phyloP scores from a whole-genome alignment of 2,888 invertebrate genomes.

The Allolobophora icterica region DNA sequence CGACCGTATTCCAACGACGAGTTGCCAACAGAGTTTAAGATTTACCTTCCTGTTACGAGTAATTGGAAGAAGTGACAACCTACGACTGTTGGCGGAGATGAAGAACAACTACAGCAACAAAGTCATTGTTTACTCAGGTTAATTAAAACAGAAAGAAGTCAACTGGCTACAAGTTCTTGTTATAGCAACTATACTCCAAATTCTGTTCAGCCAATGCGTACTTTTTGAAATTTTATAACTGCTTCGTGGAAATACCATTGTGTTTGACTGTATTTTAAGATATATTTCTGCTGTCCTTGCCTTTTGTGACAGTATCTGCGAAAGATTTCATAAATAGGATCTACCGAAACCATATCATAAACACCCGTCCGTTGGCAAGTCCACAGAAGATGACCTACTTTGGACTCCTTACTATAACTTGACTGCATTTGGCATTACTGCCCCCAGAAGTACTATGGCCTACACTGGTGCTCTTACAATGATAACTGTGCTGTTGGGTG shows the following conservation, averaged over 20 bases:
- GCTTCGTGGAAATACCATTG: not conserved
- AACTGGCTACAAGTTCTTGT: not conserved
- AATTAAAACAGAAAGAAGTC: not conserved
- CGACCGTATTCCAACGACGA: constrained; percentile 91
- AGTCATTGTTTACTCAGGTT: not conserved
- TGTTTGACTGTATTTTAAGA: not conserved
- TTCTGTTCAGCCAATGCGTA: not conserved
- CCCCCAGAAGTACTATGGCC: too few relatives aligned
- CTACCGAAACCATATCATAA: too few relatives aligned
- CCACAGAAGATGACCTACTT: too few relatives aligned
- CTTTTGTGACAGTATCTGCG: not conserved
- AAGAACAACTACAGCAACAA: not conserved
- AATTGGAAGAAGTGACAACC: constrained; percentile 52
- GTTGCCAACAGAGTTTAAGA: constrained; percentile 84
- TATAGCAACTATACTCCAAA: not conserved
- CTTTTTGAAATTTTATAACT: not conserved
- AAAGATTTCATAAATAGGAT: not conserved
- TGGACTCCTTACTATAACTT: too few relatives aligned
- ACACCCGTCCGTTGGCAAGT: too few relatives aligned
- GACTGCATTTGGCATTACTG: too few relatives aligned
- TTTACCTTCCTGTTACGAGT: constrained; percentile 91
- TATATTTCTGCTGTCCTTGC: not conserved
- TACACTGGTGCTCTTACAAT: too few relatives aligned
- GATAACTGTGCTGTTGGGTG: too few relatives aligned
- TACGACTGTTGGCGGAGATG: not conserved